Evolutionary conservation across 2,797 vertebrate genomes (phyloP).

Genomic region (Thamnophis elegans): DNA sequence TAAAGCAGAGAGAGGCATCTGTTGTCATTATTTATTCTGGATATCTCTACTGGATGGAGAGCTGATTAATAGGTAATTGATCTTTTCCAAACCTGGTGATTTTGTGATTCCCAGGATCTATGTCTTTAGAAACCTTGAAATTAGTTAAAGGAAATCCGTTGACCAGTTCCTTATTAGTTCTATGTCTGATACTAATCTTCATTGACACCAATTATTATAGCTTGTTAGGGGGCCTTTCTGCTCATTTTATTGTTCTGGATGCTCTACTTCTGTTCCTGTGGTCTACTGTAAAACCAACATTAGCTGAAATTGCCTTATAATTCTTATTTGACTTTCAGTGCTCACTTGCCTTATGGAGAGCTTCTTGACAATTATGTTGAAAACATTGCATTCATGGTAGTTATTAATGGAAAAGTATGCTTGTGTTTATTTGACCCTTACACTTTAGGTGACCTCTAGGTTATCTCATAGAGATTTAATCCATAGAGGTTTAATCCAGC

Average conservation of each 20-base stretch:
- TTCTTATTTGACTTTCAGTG: too few relatives aligned
- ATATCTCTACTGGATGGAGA: background rate
- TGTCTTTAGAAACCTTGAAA: background rate
- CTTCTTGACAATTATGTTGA: background rate
- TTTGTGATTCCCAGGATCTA: background rate
- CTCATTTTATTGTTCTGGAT: background rate
- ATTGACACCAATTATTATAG: background rate
- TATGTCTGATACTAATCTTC: background rate
- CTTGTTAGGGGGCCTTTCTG: background rate
- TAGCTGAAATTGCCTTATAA: background rate
- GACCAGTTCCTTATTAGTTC: background rate
- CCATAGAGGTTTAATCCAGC: background rate
- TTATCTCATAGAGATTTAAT: too few relatives aligned
- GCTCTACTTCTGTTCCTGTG: background rate
- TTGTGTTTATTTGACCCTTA: background rate
- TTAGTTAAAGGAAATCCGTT: background rate
- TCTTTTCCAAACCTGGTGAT: background rate
- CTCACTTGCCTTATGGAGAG: background rate
- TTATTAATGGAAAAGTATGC: background rate
- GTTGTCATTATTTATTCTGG: background rate
- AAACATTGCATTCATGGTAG: background rate
- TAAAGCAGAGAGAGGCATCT: background rate
- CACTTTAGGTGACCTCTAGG: background rate
- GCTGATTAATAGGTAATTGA: background rate
- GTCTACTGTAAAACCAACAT: background rate